Conservation (phyloP, 2,113 vertebrate species). For the Hepsetus odoe region DNA sequence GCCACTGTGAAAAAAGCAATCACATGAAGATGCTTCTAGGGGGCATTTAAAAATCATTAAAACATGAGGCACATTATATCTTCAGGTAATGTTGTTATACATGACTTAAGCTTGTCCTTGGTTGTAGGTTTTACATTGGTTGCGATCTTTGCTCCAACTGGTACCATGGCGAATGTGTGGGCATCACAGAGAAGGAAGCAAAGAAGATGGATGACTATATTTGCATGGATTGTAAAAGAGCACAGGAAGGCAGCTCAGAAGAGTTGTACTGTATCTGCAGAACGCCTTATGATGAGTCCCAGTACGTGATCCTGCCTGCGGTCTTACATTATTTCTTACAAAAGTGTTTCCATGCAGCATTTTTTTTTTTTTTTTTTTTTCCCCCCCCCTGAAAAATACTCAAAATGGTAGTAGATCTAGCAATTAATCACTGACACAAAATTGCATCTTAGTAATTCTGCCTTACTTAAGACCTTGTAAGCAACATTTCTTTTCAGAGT, state of each 20-base stretch:
- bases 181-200: conserved; percentile 99
- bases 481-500: not conserved
- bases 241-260: conserved; percentile 95
- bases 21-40: not conserved
- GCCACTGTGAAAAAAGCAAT: too few relatives aligned
- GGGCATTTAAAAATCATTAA: not conserved
- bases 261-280: conserved; percentile 81
- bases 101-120: not conserved
- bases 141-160: conserved; percentile 99
- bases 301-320: conserved; percentile 65
- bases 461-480: too few relatives aligned
- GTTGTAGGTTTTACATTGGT: conserved; percentile 97
- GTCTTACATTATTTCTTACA: too few relatives aligned
- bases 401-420: too few relatives aligned
- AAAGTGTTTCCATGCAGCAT: too few relatives aligned
- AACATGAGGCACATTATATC: too few relatives aligned
- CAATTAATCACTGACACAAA: too few relatives aligned
- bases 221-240: conserved; percentile 96
- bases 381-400: too few relatives aligned
- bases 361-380: too few relatives aligned
- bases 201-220: conserved; percentile 99
- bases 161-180: conserved; percentile 98
- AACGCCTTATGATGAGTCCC: conserved; percentile 78
- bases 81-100: not conserved
- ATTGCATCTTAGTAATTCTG: too few relatives aligned